Conservation (phyloP, 1,140 invertebrate species). For the Drosophila trapezifrons region DNA sequence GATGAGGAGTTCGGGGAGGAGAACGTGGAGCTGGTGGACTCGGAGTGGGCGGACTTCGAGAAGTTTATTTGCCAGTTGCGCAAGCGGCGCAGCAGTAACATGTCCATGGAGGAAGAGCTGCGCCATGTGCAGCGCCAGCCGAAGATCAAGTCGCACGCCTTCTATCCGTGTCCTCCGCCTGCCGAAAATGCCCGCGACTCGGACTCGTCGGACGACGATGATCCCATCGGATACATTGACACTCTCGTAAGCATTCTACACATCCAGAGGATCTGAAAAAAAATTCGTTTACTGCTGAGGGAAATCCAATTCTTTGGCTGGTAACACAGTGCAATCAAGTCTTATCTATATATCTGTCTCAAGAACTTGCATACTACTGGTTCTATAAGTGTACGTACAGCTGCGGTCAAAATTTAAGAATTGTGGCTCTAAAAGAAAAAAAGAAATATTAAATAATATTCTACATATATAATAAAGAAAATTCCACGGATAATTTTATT, state of each 20-base stretch:
- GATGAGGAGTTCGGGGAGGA: conserved; percentile 84
- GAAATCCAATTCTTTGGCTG: conserved; percentile 1
- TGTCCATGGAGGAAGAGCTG: conserved; percentile 85
- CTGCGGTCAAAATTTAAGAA: neutral
- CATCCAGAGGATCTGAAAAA: neutral
- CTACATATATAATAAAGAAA: neutral
- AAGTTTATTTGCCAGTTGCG: conserved; percentile 85
- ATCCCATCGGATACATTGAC: conserved; percentile 86
- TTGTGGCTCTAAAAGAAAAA: neutral
- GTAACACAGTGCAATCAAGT: neutral
- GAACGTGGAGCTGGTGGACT: conserved; percentile 83
- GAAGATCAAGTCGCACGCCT: conserved; percentile 86
- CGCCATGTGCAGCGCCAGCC: conserved; percentile 84
- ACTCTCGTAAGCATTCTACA: conserved; percentile 85
- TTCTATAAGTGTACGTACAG: neutral
- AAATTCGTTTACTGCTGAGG: neutral
- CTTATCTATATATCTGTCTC: conserved; percentile 19
- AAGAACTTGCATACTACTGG: conserved; percentile 5
- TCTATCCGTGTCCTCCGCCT: conserved; percentile 88
- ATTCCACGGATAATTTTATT: neutral
- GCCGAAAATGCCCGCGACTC: conserved; percentile 85
- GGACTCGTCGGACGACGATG: conserved; percentile 82
- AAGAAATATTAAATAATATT: neutral
- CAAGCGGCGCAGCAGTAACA: conserved; percentile 85
- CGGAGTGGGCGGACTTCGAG: conserved; percentile 84